A percentile compares a stretch with the other conserved stretches of the same genome.
phyloP scores from a whole-genome alignment of 2,113 vertebrate genomes.

The Tretioscincus oriximinensis region DNA sequence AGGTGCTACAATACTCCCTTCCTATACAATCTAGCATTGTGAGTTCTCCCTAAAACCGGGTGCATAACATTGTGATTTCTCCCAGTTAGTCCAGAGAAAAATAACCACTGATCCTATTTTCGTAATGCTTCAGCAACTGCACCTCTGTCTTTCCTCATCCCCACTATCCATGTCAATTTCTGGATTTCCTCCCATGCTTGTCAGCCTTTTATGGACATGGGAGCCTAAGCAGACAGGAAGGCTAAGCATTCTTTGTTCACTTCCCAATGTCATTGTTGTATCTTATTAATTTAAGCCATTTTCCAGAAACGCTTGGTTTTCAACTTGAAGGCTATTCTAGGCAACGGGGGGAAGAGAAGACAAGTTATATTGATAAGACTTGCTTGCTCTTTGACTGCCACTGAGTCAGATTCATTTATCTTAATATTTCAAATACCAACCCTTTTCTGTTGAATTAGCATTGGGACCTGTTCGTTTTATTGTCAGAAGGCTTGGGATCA shows the following conservation, averaged over 20 bases:
- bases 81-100: not conserved
- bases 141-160: not conserved
- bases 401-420: conserved; percentile 30
- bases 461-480: not conserved
- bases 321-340: conserved; percentile 19
- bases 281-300: conserved; percentile 20
- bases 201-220: not conserved
- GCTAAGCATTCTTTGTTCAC: no score
- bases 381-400: conserved; percentile 1
- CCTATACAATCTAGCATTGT: not conserved
- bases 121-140: no score
- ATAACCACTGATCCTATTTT: not conserved
- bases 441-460: conserved; percentile 27
- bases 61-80: not conserved
- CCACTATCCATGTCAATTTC: not conserved
- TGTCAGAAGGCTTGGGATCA: not conserved
- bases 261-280: not conserved
- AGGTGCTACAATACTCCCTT: no score
- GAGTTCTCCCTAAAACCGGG: not conserved
- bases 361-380: not conserved
- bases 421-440: conserved; percentile 17
- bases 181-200: not conserved
- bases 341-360: not conserved
- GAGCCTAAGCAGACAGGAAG: not conserved
- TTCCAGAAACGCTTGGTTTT: not conserved